phyloP scores from a whole-genome alignment of 2,113 vertebrate species.

The Baryphthengus martii region DNA sequence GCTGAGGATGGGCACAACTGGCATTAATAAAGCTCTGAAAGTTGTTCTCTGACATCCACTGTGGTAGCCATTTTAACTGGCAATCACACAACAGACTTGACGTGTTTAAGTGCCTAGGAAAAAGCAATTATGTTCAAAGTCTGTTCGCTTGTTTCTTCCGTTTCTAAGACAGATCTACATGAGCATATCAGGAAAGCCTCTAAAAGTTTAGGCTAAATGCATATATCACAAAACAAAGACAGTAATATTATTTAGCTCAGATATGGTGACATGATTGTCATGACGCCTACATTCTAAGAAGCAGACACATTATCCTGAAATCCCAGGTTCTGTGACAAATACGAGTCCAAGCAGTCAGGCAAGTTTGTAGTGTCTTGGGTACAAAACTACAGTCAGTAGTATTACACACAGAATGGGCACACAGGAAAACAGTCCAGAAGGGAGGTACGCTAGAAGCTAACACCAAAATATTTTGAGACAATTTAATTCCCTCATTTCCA shows the following conservation, averaged over 20 bases:
- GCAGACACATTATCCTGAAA: neutral
- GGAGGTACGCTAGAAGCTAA: neutral
- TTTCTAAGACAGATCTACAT: constrained; percentile 14
- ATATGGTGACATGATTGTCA: neutral
- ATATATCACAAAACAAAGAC: neutral
- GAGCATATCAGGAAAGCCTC: neutral
- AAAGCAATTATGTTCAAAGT: constrained; percentile 36
- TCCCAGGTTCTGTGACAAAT: neutral
- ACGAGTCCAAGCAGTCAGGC: neutral
- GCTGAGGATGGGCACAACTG: constrained; percentile 94
- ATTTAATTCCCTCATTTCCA: neutral
- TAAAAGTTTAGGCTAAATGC: neutral
- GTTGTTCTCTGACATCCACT: constrained; percentile 90
- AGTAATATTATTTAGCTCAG: neutral
- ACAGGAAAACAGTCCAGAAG: neutral
- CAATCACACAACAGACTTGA: constrained; percentile 97
- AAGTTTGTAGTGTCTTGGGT: neutral
- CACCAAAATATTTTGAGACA: neutral
- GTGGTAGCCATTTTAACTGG: constrained; percentile 94
- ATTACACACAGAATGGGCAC: neutral
- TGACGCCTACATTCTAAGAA: neutral
- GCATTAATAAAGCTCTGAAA: constrained; percentile 87
- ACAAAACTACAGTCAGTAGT: neutral
- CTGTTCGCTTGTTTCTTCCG: neutral
- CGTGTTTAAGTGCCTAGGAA: constrained; percentile 88